A percentile compares a stretch with the other conserved stretches of the same genome.
Evolutionary conservation across 2,888 invertebrate genomes (phyloP).

Genomic region (Drosophila neotestacea): DNA sequence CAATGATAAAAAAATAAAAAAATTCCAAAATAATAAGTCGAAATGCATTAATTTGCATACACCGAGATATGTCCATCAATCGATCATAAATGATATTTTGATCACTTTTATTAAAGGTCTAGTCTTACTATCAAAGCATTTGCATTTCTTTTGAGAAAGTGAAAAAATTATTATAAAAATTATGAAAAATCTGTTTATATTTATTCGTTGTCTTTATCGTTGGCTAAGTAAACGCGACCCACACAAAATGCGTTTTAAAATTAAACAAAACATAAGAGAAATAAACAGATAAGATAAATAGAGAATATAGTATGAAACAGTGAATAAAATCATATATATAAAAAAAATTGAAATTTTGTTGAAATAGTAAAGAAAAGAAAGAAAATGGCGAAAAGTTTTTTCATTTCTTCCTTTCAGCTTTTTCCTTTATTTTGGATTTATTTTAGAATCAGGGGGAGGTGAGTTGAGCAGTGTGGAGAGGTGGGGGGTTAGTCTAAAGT

Average conservation of each 20-base stretch:
- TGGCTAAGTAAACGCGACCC: slow-evolving; percentile 49
- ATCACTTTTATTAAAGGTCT: too few species aligned
- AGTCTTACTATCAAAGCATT: too few species aligned
- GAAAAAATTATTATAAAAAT: neutral
- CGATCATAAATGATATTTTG: too few species aligned
- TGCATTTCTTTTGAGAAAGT: neutral
- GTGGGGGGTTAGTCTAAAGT: slow-evolving; percentile 66
- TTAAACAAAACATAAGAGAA: slow-evolving; percentile 40
- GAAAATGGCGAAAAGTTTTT: slow-evolving; percentile 73
- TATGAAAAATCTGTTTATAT: neutral
- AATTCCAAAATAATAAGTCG: too few species aligned
- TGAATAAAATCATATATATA: slow-evolving; percentile 46
- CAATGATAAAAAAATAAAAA: too few species aligned
- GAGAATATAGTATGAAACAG: slow-evolving; percentile 22
- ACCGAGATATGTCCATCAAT: too few species aligned
- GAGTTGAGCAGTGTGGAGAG: neutral
- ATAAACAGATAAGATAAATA: neutral
- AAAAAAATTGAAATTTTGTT: slow-evolving; percentile 65
- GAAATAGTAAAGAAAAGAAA: slow-evolving; percentile 76
- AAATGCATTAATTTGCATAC: too few species aligned
- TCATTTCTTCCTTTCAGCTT: slow-evolving; percentile 42
- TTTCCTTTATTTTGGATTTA: slow-evolving; percentile 31
- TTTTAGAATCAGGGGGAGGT: neutral
- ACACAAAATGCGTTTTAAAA: slow-evolving; percentile 65
- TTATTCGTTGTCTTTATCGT: slow-evolving; percentile 59